These are phyloP conservation scores for Mastigias papua DNA, from an alignment of 30 jellyfish, hydroid and myxozoan species.

Conservation along the genomic window DNA sequence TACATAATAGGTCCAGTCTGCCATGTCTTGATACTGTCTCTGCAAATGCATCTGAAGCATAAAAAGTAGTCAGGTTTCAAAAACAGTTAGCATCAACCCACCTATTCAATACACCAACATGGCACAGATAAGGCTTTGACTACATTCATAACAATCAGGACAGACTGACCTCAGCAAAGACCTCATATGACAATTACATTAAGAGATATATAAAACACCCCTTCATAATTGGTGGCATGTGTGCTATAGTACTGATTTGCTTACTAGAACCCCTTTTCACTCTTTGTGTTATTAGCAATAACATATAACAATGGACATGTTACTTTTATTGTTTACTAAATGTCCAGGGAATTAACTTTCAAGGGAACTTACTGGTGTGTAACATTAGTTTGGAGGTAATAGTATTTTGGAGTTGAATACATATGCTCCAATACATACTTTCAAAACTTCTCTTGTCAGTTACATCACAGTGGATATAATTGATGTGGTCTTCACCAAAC, in stretches of 20 bases:
- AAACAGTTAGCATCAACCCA: neutral
- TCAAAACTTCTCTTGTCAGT: constrained; percentile 52
- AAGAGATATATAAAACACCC: neutral
- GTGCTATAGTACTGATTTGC: no score
- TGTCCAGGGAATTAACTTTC: no score
- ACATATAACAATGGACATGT: no score
- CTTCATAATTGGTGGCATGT: neutral
- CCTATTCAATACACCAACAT: no score
- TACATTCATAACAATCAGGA: no score
- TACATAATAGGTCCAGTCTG: constrained; percentile 72
- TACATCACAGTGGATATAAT: constrained; percentile 78
- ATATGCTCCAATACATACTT: constrained; percentile 13
- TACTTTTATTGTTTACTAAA: no score
- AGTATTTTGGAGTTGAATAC: no score
- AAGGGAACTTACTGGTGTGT: neutral
- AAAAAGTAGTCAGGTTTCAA: neutral
- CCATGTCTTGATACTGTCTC: constrained; percentile 67
- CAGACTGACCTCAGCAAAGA: neutral
- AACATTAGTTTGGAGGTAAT: neutral
- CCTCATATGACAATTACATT: neutral
- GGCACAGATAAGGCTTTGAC: no score
- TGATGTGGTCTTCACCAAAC: constrained; percentile 55
- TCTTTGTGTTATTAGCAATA: no score
- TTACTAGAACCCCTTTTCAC: no score
- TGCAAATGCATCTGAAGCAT: constrained; percentile 53